Evolutionary conservation across 2,113 vertebrate species (phyloP).

Genomic region (Alces alces): DNA sequence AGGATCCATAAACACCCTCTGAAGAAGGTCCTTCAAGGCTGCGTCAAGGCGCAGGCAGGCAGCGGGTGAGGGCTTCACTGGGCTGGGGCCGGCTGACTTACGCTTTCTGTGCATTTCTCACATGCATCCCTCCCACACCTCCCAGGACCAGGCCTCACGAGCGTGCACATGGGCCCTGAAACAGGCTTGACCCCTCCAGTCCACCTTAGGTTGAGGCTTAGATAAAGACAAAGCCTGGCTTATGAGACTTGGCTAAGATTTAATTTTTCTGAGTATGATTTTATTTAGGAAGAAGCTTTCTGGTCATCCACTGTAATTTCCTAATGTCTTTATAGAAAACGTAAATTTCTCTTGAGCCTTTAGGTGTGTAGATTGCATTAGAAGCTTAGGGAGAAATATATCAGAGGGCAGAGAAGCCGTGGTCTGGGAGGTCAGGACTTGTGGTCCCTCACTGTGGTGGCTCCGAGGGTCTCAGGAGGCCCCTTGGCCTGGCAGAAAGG

Average conservation of each 20-base stretch:
- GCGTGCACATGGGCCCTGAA: fast-evolving
- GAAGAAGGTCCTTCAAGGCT: fast-evolving
- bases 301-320: background rate
- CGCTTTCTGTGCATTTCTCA: background rate
- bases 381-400: fast-evolving
- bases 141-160: background rate
- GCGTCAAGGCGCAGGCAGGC: fast-evolving
- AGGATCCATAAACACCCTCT: background rate
- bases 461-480: background rate
- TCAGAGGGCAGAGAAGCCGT: too few species aligned
- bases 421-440: fast-evolving
- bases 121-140: fast-evolving
- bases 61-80: background rate
- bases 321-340: background rate
- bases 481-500: background rate
- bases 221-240: background rate
- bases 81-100: fast-evolving
- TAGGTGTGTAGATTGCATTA: background rate
- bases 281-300: background rate
- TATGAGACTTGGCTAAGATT: background rate
- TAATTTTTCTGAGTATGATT: background rate
- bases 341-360: background rate
- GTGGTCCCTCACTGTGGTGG: background rate
- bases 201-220: background rate
- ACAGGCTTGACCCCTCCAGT: background rate